These are phyloP conservation scores for Enteromius viviparus DNA, from an alignment of 2,797 vertebrate genomes.

Conservation along the genomic window DNA sequence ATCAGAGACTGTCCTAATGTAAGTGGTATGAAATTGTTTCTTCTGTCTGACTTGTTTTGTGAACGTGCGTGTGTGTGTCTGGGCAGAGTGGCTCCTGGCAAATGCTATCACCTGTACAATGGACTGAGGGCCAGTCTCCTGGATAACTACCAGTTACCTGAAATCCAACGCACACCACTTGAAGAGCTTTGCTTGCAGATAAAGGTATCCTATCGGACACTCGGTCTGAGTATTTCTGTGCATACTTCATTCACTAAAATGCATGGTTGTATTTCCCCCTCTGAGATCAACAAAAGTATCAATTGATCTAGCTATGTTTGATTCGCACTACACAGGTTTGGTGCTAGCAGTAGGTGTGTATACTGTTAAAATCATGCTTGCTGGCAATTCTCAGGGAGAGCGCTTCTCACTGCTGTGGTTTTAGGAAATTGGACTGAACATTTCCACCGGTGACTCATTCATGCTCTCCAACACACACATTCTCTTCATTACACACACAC, in stretches of 20 bases:
- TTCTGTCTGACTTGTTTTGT: constrained; percentile 19
- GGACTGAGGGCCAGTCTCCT: constrained; percentile 90
- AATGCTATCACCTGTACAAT: constrained; percentile 96
- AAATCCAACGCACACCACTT: constrained; percentile 94
- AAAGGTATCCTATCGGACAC: constrained; percentile 79
- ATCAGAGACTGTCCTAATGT: constrained; percentile 5
- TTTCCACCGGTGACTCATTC: constrained; percentile 22
- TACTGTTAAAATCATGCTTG: constrained; percentile 3
- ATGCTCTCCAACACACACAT: neutral
- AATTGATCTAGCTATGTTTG: neutral
- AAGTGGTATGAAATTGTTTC: constrained; percentile 4
- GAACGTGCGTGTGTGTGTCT: neutral
- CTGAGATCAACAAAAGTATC: neutral
- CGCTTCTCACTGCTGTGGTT: constrained; percentile 53
- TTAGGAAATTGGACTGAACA: constrained; percentile 29
- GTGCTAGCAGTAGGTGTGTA: constrained; percentile 21
- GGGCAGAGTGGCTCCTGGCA: constrained; percentile 91
- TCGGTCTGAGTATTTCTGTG: neutral
- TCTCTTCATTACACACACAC: neutral
- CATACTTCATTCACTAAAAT: neutral
- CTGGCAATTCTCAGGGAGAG: neutral
- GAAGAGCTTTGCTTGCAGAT: constrained; percentile 98
- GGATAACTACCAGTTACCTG: constrained; percentile 93
- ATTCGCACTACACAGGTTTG: neutral
- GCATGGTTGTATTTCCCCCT: neutral